A percentile compares a stretch with the other conserved stretches of the same genome.
These are phyloP conservation scores for Umimayanthus kanabou DNA, from an alignment of 92 coral and sea anemone genomes.

Conservation along the genomic window DNA sequence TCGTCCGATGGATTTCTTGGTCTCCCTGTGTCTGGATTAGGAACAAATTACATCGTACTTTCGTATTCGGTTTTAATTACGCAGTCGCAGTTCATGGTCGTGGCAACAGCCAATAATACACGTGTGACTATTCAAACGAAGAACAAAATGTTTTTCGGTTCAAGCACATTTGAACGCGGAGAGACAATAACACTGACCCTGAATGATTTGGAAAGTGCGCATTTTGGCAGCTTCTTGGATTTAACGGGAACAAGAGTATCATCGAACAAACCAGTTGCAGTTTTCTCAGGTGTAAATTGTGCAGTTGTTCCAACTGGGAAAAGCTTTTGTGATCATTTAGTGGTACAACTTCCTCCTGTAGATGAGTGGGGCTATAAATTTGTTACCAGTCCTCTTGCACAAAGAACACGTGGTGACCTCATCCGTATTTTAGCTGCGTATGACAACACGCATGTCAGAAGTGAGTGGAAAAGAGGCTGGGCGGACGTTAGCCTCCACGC, in stretches of 20 bases:
- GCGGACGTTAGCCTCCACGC: constrained; percentile 9
- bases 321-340: constrained; percentile 58
- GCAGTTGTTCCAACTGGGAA: constrained; percentile 41
- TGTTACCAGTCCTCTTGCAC: constrained; percentile 48
- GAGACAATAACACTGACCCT: constrained; percentile 29
- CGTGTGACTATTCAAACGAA: constrained; percentile 34
- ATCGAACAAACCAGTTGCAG: constrained; percentile 52
- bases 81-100: constrained; percentile 54
- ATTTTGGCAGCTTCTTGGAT: constrained; percentile 37
- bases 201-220: constrained; percentile 37
- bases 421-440: constrained; percentile 57
- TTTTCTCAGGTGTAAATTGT: constrained; percentile 61
- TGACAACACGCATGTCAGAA: constrained; percentile 25
- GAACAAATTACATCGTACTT: constrained; percentile 64
- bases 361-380: constrained; percentile 54
- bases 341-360: constrained; percentile 57
- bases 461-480: not conserved
- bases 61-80: constrained; percentile 36
- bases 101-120: constrained; percentile 49
- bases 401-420: constrained; percentile 39
- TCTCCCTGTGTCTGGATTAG: constrained; percentile 66
- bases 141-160: constrained; percentile 27
- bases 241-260: constrained; percentile 50
- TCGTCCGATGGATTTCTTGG: constrained; percentile 76
- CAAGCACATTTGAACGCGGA: not conserved